Base-by-base conservation (phyloP, 2,797 vertebrate genomes). In the Syngnathus rostellatus region DNA sequence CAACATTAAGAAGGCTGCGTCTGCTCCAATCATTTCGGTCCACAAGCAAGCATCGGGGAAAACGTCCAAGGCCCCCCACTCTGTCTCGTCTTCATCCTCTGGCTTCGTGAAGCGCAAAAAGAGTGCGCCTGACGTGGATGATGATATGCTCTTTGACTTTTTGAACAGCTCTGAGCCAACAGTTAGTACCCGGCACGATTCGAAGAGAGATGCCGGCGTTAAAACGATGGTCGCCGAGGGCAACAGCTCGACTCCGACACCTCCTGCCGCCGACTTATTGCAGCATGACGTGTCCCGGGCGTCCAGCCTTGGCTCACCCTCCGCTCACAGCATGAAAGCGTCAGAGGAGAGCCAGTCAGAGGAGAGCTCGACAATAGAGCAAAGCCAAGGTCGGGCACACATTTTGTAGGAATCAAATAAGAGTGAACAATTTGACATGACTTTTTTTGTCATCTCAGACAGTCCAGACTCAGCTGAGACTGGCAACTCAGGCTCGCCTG, bases 91-190 rank as follows among this genome's bases (percentile, higher is more conserved):
- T 5, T 31, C 54, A 11, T 53, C 84, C 0, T 92, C 93, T 5
- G 89, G 92, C 69, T 99, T 99, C 75, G 93, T 98, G 67, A 91
- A 95, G 82, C 93, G 90, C 66, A 96, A 89, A 84, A 98, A 95
- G 73, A 92, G 91, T 0, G 93, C 94, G 77, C 91, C 92, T 38
- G 94, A 98, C 68, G 92, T 97, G 71, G 90, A 97, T 19, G 96
- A 99, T 63, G 95, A 98, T 74, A 87, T 95, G 75, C 91, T 99
- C 0, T 99, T 99, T 89, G 93, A 99, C 87, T 99, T 99, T 87
- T 92, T 99, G 67, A 99, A 99, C 81, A 99, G 97, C 81, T 94
- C 95, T 0, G 94, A 97, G 61, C 94, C 94, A 48, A 91, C 93
- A 0, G 88, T 88, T 21, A 83, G 86, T 1, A 93, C 88, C 70